These are phyloP conservation scores for Tinea trinotella DNA, from an alignment of 2,888 invertebrate species.

Conservation along the genomic window DNA sequence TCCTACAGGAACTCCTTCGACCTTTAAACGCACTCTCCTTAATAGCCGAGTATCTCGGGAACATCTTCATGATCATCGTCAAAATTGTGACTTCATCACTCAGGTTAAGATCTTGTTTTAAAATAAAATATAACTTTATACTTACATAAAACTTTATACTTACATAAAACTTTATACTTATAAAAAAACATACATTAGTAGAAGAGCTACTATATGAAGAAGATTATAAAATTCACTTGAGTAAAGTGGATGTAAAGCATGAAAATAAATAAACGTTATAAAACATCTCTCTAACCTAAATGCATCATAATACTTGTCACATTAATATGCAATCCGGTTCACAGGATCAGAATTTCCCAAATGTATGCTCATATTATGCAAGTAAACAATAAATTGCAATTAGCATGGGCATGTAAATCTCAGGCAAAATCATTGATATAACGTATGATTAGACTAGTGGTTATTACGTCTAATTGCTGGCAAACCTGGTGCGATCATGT, in stretches of 20 bases:
- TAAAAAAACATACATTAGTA: too few species aligned
- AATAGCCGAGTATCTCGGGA: slow-evolving; percentile 28
- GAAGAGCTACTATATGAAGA: too few species aligned
- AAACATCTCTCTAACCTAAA: too few species aligned
- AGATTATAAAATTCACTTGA: too few species aligned
- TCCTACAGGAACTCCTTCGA: slow-evolving; percentile 26
- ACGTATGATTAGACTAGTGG: slow-evolving; percentile 7
- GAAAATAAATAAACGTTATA: too few species aligned
- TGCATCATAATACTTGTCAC: background rate
- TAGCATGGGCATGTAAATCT: slow-evolving; percentile 6
- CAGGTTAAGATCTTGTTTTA: background rate
- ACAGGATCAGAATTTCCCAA: slow-evolving; percentile 2
- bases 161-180: too few species aligned
- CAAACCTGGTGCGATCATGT: slow-evolving; percentile 25
- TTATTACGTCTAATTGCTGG: slow-evolving; percentile 22
- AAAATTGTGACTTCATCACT: background rate
- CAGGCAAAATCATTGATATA: slow-evolving; percentile 3
- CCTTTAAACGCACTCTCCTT: slow-evolving; percentile 39
- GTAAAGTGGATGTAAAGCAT: too few species aligned
- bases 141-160: too few species aligned
- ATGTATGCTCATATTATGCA: background rate
- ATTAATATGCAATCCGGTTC: background rate
- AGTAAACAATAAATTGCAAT: slow-evolving; percentile 1
- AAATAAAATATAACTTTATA: too few species aligned
- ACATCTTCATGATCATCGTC: background rate